Percentiles rank a stretch among this genome's conserved stretches.
phyloP scores from a whole-genome alignment of 2,888 invertebrate genomes.

The Teleiodes luculella region DNA sequence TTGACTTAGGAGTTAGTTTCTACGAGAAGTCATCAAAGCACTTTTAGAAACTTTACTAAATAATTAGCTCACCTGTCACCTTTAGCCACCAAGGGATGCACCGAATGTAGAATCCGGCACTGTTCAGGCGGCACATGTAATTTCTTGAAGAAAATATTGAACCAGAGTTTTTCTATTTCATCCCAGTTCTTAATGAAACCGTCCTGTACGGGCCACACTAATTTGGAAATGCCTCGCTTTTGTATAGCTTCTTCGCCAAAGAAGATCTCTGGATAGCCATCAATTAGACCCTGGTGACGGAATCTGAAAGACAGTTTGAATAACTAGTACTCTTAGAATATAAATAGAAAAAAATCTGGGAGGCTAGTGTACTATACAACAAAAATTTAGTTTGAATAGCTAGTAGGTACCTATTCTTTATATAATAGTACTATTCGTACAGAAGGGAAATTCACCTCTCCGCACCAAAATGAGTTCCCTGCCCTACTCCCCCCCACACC shows the following conservation, averaged over 20 bases:
- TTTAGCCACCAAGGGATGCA: slow-evolving; percentile 89
- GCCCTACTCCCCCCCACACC: no score
- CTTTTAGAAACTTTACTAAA: no score
- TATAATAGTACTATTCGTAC: no score
- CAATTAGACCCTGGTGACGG: slow-evolving; percentile 39
- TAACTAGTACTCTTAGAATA: no score
- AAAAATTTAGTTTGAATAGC: no score
- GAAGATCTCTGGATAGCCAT: slow-evolving; percentile 64
- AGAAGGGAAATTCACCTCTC: no score
- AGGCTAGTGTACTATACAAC: no score
- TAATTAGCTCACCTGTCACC: slow-evolving; percentile 75
- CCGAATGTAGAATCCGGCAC: slow-evolving; percentile 86
- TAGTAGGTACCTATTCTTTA: no score
- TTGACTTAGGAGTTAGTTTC: no score
- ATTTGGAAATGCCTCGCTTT: slow-evolving; percentile 66
- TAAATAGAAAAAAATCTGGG: no score
- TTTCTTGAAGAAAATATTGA: slow-evolving; percentile 90
- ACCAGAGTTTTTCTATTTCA: slow-evolving; percentile 94
- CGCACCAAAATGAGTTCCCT: no score
- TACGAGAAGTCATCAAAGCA: no score
- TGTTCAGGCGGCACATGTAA: slow-evolving; percentile 89
- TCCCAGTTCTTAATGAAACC: slow-evolving; percentile 90
- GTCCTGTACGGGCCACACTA: slow-evolving; percentile 87
- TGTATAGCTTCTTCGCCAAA: slow-evolving; percentile 80
- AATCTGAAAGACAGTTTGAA: slow-evolving; percentile 32